Percentiles rank a stretch among this genome's conserved stretches.
These are phyloP conservation scores for Holothuria scabra DNA, from an alignment of 53 echinoderm and acorn worm species.

Conservation along the genomic window DNA sequence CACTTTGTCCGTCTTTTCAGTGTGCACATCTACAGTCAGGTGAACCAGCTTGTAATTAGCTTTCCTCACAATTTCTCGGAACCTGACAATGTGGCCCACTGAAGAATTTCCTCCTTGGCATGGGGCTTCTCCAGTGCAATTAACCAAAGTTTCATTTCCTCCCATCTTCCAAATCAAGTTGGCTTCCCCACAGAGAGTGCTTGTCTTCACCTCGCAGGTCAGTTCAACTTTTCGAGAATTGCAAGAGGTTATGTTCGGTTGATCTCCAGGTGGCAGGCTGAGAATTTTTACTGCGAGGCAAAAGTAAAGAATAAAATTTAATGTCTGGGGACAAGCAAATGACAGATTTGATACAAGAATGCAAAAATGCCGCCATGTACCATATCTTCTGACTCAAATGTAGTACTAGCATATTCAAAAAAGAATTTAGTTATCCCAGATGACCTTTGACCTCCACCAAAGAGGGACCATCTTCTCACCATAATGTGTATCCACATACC, in stretches of 20 bases:
- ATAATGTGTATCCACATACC: too few species aligned
- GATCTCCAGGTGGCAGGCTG: background rate
- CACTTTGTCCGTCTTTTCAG: background rate
- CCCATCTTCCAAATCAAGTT: background rate
- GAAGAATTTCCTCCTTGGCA: background rate
- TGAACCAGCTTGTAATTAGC: conserved; percentile 29
- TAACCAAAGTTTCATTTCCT: background rate
- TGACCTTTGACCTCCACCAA: too few species aligned
- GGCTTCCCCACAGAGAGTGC: conserved; percentile 1
- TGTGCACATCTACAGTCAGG: background rate
- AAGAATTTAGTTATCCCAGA: too few species aligned
- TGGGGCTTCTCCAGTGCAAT: background rate
- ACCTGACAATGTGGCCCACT: conserved; percentile 2
- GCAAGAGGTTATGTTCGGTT: background rate
- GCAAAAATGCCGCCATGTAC: too few species aligned
- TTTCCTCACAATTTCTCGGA: conserved; percentile 6
- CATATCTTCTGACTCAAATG: too few species aligned
- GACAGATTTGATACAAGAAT: too few species aligned
- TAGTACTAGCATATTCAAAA: too few species aligned
- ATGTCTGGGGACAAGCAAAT: too few species aligned
- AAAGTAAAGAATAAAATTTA: too few species aligned
- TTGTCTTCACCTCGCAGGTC: conserved; percentile 17
- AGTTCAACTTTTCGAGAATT: conserved; percentile 18
- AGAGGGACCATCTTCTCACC: too few species aligned
- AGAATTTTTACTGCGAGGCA: conserved; percentile 11